Conservation (phyloP, 2,113 vertebrate species). For the Sardina pilchardus region DNA sequence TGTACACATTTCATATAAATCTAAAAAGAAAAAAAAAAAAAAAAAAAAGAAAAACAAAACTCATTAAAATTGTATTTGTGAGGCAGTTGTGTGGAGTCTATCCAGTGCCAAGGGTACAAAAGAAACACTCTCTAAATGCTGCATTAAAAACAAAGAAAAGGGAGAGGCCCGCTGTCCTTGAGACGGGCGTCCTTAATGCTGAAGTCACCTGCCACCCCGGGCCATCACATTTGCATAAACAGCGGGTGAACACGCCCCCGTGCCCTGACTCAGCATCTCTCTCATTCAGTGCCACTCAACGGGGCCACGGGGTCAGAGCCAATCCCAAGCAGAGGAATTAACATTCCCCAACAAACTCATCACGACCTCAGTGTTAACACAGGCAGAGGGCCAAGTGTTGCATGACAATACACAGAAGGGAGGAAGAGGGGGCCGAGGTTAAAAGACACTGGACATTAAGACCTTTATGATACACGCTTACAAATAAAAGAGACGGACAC, state of each 20-base stretch:
- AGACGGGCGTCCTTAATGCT: conserved; percentile 40
- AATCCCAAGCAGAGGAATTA: conserved; percentile 48
- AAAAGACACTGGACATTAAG: not conserved
- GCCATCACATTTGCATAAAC: conserved; percentile 64
- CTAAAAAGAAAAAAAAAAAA: too few relatives aligned
- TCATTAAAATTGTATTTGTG: not conserved
- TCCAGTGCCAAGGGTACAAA: not conserved
- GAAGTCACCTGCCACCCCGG: conserved; percentile 49
- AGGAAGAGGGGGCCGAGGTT: too few relatives aligned
- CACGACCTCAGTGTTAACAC: conserved; percentile 38
- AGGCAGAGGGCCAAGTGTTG: conserved; percentile 1
- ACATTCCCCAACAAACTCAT: conserved; percentile 57
- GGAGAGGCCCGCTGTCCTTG: conserved; percentile 52
- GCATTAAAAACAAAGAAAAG: not conserved
- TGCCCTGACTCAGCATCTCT: conserved; percentile 65
- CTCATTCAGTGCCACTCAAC: conserved; percentile 34
- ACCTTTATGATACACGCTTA: not conserved
- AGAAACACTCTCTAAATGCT: not conserved
- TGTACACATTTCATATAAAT: not conserved
- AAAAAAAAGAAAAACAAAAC: too few relatives aligned
- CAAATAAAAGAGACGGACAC: not conserved
- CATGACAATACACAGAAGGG: not conserved
- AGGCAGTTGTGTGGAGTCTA: not conserved
- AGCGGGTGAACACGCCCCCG: conserved; percentile 53
- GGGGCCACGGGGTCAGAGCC: conserved; percentile 57